Conservation (phyloP, 2,888 invertebrate genomes). For the Scrobipalpa atriplicella region DNA sequence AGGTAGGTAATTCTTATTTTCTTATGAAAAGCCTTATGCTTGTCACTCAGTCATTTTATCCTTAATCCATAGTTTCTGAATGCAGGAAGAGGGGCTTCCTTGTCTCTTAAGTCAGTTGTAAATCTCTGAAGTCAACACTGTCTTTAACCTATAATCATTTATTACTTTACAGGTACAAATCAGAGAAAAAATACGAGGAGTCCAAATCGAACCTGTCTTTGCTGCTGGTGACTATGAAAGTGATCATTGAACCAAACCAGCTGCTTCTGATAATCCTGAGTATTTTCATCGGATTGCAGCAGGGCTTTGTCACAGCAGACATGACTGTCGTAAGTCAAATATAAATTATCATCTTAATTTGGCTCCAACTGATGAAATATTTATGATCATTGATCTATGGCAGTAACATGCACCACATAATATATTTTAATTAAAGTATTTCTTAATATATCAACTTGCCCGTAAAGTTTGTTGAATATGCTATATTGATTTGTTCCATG, state of each 20-base stretch:
- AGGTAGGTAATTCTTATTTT: constrained; percentile 54
- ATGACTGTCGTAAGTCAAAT: constrained; percentile 67
- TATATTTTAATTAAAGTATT: no score
- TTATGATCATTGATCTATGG: no score
- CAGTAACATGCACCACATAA: no score
- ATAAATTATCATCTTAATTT: neutral
- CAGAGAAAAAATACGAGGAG: constrained; percentile 59
- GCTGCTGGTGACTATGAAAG: constrained; percentile 79
- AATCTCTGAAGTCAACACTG: no score
- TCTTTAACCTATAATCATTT: no score
- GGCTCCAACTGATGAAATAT: no score
- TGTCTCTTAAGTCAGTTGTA: no score
- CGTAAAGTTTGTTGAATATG: no score
- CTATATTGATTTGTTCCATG: neutral
- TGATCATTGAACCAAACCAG: constrained; percentile 83
- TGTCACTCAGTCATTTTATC: no score
- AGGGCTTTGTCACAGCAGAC: constrained; percentile 85
- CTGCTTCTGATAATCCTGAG: constrained; percentile 85
- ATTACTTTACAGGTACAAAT: constrained; percentile 45
- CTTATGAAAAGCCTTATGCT: no score
- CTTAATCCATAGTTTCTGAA: no score
- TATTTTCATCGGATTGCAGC: constrained; percentile 86
- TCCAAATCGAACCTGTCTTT: constrained; percentile 68
- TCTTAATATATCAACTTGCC: neutral
- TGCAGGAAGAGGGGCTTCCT: no score